A percentile compares a stretch with the other conserved stretches of the same genome.
phyloP scores from a whole-genome alignment of 1,140 invertebrate genomes.

The Pseudomyrmex cubaensis region DNA sequence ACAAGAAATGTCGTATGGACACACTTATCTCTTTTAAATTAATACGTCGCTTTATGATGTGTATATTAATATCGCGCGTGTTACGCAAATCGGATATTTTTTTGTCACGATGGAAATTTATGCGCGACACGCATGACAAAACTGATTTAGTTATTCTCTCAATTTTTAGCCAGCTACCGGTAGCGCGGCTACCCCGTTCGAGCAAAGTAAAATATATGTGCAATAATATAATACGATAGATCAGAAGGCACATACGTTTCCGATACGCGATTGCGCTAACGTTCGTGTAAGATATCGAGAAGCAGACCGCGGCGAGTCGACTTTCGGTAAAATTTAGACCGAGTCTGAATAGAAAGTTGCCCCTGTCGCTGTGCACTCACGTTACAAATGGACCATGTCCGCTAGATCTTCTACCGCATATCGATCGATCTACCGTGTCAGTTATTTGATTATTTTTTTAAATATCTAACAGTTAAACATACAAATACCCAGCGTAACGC shows the following conservation, averaged over 20 bases:
- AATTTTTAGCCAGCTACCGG: not conserved
- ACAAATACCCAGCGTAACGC: not conserved
- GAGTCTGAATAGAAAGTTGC: conserved; percentile 39
- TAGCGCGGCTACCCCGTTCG: too few species aligned
- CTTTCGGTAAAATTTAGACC: conserved; percentile 40
- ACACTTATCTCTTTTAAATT: conserved; percentile 4
- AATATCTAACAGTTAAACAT: not conserved
- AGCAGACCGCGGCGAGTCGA: not conserved
- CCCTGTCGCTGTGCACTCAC: conserved; percentile 4
- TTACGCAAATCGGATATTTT: not conserved
- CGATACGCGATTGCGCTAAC: conserved; percentile 5
- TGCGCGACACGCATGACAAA: not conserved
- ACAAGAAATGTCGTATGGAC: conserved; percentile 17
- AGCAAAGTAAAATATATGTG: too few species aligned
- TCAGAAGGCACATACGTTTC: not conserved
- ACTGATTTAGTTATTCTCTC: not conserved
- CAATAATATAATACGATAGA: too few species aligned
- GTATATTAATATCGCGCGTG: not conserved
- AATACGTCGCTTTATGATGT: not conserved
- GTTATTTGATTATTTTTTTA: not conserved
- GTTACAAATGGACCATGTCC: conserved; percentile 29
- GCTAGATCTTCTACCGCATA: conserved; percentile 1
- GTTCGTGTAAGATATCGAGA: not conserved
- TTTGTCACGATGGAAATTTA: not conserved
- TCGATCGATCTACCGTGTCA: not conserved